Evolutionary conservation across 1,140 invertebrate species (phyloP), one percentile per base, ranked within the genome.

Genomic region (Dreissena rostriformis): DNA sequence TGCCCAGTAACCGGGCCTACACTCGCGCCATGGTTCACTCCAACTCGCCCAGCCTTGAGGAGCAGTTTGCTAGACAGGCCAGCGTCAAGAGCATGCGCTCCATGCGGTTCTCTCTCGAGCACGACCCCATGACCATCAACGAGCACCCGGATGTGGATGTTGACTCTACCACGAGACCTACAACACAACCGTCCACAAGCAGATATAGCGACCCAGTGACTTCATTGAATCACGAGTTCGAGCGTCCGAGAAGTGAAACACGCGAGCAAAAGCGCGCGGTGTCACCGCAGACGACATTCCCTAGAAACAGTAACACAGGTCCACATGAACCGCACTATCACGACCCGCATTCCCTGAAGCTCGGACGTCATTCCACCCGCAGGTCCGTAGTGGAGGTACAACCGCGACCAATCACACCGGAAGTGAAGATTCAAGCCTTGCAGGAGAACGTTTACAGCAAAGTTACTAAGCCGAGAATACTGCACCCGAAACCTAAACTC

Each of bases 251-350:
- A 39, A 39, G 39, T 39, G 39, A 39, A 39, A 39, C 39, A 39
- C 39, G 8, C 8, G 39, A 39, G 39, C 39, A 39, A 39, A 39
- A 2, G 4, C 39, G 39, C 39, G 8, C 2, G 39, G 39, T 5
- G 8, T 8, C 39, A 39, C 39, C 39, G 8, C 39, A 39, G 8
- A 39, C 39, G 39, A 5, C 39, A 39, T 39, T 39, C 8, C 8
- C 39, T 5, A 39, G 8, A 39, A 39, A 39, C 8, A 39, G 39
- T 39, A 5, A 39, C 39, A 39, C 39, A 5, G 8, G 39, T 39
- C 22, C 57, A 67, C 75, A 65, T 52, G 65, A 77, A 28, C 24
- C 65, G 11, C 77, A 79, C 24, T 79, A 79, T 29, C 77, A 79
- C 55, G 77, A 79, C n/a, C 77, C 77, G 28, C 55, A 65, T 19